phyloP scores from a whole-genome alignment of 2,113 vertebrate species.

The Anseranas semipalmata region DNA sequence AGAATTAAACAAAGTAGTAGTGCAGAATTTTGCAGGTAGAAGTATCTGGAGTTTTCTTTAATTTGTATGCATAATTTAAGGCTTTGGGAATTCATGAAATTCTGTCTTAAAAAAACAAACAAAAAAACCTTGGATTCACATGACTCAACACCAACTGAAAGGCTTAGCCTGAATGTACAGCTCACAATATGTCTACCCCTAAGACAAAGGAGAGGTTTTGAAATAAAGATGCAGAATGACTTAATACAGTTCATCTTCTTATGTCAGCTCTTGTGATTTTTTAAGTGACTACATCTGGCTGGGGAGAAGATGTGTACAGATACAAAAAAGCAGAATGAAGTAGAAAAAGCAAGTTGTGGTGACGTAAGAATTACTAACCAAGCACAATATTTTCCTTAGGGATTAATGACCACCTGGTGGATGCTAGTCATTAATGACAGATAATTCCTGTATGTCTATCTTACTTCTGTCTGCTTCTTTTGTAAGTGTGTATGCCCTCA shows the following conservation, averaged over 20 bases:
- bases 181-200: neutral
- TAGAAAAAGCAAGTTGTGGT: neutral
- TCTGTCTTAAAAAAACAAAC: neutral
- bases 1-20: neutral
- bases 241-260: neutral
- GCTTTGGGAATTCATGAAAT: neutral
- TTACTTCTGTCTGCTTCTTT: neutral
- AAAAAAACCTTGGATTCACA: neutral
- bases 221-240: neutral
- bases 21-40: neutral
- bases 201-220: neutral
- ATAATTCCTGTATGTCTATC: neutral
- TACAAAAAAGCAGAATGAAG: neutral
- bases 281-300: neutral
- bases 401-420: neutral
- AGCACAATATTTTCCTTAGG: neutral
- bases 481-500: neutral
- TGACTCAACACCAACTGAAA: neutral
- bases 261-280: neutral
- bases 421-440: neutral
- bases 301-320: neutral
- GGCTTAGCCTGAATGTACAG: neutral
- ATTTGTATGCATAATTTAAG: neutral
- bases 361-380: neutral
- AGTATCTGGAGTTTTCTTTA: neutral